Conservation (phyloP, 2,888 invertebrate species). For the Hyalella azteca region DNA sequence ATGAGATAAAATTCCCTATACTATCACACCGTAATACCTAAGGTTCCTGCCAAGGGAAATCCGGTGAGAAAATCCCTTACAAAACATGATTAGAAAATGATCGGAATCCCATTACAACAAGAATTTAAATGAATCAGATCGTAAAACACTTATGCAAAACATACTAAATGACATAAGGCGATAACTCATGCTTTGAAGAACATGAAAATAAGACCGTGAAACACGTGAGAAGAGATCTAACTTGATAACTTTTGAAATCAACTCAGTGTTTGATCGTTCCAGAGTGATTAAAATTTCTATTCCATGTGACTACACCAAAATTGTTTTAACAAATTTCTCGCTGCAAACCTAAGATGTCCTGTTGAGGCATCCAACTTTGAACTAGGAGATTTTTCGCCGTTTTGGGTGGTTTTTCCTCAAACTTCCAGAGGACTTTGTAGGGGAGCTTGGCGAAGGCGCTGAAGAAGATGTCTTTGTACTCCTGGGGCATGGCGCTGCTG, state of each 20-base stretch:
- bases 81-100: not conserved
- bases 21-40: not conserved
- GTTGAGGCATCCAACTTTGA: constrained; percentile 41
- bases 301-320: no score
- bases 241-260: not conserved
- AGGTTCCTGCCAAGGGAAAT: not conserved
- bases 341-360: constrained; percentile 40
- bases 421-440: constrained; percentile 42
- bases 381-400: constrained; percentile 34
- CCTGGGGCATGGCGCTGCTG: constrained; percentile 35
- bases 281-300: no score
- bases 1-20: not conserved
- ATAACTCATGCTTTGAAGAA: not conserved
- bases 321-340: not conserved
- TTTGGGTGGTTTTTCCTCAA: constrained; percentile 26
- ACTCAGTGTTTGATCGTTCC: no score
- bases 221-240: not conserved
- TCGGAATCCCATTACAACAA: no score
- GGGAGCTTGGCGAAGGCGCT: constrained; percentile 28
- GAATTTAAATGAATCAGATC: no score
- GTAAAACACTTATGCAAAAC: no score
- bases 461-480: constrained; percentile 34
- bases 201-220: not conserved
- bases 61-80: not conserved
- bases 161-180: not conserved